These are phyloP conservation scores for Caenorhabditis plicata DNA, from an alignment of 2,888 invertebrate genomes.

Conservation along the genomic window DNA sequence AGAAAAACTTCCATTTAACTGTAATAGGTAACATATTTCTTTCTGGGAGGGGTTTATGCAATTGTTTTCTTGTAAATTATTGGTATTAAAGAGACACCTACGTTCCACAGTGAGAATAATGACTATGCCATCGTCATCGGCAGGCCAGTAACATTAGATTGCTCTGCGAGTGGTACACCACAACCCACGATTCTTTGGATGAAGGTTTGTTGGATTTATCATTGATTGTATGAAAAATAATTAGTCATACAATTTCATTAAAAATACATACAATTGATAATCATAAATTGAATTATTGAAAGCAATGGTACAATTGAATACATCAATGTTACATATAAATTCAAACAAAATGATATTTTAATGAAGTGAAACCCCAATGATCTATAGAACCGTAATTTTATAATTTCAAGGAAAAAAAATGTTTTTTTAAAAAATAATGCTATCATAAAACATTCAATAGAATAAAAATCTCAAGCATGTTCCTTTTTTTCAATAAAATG, in stretches of 20 bases:
- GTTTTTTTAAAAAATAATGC: no score
- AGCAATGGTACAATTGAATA: no score
- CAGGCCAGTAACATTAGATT: conserved; percentile 70
- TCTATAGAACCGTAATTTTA: no score
- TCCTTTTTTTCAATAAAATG: no score
- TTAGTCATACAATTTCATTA: no score
- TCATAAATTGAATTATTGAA: no score
- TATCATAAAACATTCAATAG: no score
- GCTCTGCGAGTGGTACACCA: conserved; percentile 70
- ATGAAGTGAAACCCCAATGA: not conserved
- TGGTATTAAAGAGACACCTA: conserved; percentile 69
- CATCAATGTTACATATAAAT: no score
- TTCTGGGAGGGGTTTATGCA: not conserved
- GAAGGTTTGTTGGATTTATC: conserved; percentile 57
- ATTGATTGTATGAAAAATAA: not conserved
- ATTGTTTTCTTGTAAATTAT: no score
- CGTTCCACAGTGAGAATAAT: conserved; percentile 60
- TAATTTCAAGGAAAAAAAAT: no score
- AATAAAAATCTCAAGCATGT: no score
- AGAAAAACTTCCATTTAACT: conserved; percentile 70
- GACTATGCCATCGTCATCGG: conserved; percentile 68
- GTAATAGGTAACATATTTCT: conserved; percentile 71
- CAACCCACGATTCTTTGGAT: conserved; percentile 70
- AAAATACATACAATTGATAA: no score
- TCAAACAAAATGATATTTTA: conserved; percentile 1